These are phyloP conservation scores for Cephus pygmeus DNA, from an alignment of 2,888 invertebrate species.

Conservation along the genomic window DNA sequence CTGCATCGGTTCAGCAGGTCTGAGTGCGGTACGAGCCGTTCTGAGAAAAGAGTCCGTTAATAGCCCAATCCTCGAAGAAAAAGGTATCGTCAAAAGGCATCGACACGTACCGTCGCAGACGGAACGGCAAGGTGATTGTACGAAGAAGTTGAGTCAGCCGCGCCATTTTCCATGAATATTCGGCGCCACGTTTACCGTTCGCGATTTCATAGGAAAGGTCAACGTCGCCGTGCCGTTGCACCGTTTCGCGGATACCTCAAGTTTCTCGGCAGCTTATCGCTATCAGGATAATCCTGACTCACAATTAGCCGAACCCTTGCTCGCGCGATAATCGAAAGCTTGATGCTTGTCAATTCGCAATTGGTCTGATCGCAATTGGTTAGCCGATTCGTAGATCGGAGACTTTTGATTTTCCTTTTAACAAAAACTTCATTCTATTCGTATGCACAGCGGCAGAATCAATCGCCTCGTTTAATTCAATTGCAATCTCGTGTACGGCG, in stretches of 20 bases:
- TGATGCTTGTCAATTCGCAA: background rate
- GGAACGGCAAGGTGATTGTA: background rate
- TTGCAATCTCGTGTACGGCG: background rate
- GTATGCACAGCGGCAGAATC: background rate
- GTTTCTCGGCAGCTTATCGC: background rate
- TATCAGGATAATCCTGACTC: background rate
- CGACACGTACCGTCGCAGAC: background rate
- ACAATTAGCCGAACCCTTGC: background rate
- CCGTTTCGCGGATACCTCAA: background rate
- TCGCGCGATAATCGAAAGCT: background rate
- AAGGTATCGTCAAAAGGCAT: background rate
- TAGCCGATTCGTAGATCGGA: background rate
- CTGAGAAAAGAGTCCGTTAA: slow-evolving; percentile 49
- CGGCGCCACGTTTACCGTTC: background rate
- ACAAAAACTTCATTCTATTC: background rate
- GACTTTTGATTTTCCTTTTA: background rate
- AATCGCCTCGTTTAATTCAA: background rate
- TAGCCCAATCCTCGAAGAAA: slow-evolving; percentile 33
- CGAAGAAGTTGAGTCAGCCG: background rate
- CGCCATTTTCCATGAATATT: background rate
- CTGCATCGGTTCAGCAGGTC: background rate
- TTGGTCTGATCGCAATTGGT: background rate
- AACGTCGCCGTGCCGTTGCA: background rate
- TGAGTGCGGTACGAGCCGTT: slow-evolving; percentile 30
- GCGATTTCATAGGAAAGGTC: background rate